Percentiles rank a stretch among this genome's conserved stretches.
These are phyloP conservation scores for Hipposideros larvatus DNA, from an alignment of 2,797 vertebrate species.

Conservation along the genomic window DNA sequence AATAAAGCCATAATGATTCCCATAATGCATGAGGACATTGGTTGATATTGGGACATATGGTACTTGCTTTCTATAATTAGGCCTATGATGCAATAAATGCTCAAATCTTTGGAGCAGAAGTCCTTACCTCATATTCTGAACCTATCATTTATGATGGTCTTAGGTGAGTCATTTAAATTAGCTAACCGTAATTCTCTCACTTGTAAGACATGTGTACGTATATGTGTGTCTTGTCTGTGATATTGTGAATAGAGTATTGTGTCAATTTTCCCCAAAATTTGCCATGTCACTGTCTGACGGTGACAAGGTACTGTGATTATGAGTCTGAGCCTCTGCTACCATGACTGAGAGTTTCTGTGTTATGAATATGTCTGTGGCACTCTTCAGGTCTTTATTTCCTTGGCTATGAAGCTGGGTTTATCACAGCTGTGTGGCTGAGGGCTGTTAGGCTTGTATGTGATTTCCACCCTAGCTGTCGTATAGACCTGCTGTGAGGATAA, in stretches of 20 bases:
- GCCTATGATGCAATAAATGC: not conserved
- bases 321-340: not conserved
- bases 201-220: not conserved
- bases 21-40: not conserved
- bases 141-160: not conserved
- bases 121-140: not conserved
- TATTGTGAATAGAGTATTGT: not conserved
- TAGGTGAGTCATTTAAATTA: not conserved
- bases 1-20: not conserved
- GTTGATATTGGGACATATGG: not conserved
- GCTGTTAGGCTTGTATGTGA: not conserved
- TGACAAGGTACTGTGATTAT: not conserved
- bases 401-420: not conserved
- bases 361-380: too few relatives aligned
- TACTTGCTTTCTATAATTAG: not conserved
- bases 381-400: not conserved
- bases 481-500: not conserved
- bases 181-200: not conserved
- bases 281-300: not conserved
- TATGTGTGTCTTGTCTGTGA: not conserved
- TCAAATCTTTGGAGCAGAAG: not conserved
- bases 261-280: not conserved
- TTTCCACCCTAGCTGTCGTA: not conserved
- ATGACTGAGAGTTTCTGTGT: not conserved
- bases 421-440: not conserved